These are phyloP conservation scores for Ypsolopha sequella DNA, from an alignment of 2,888 invertebrate species.

Conservation along the genomic window DNA sequence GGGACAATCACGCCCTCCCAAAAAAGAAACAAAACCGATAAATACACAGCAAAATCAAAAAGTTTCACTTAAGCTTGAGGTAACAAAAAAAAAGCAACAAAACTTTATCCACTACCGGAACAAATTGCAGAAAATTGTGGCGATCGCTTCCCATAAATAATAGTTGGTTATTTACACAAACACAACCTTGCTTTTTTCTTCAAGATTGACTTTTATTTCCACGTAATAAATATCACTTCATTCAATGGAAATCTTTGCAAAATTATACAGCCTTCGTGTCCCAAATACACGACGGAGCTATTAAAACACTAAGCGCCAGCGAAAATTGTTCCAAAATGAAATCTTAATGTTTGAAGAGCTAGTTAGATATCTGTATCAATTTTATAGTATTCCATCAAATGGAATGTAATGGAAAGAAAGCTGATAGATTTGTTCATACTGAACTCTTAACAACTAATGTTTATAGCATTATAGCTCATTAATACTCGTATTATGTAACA, in stretches of 20 bases:
- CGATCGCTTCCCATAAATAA: slow-evolving; percentile 16
- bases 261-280: background rate
- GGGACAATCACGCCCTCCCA: no score
- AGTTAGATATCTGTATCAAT: background rate
- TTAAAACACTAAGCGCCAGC: background rate
- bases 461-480: background rate
- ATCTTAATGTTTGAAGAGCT: background rate
- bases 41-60: no score
- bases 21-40: no score
- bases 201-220: background rate
- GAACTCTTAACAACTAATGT: no score
- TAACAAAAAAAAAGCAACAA: no score
- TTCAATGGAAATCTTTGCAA: background rate
- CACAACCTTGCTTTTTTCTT: background rate
- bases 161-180: slow-evolving; percentile 15
- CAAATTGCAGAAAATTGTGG: slow-evolving; percentile 21
- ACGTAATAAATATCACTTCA: background rate
- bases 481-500: background rate
- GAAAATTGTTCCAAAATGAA: slow-evolving; percentile 1
- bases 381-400: background rate
- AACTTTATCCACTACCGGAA: slow-evolving; percentile 16
- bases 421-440: background rate
- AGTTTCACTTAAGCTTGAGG: no score
- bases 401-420: background rate
- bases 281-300: background rate